Evolutionary conservation across 2,888 invertebrate species (phyloP), one percentile per base, ranked within the genome.

Genomic region (Agelastica alni): DNA sequence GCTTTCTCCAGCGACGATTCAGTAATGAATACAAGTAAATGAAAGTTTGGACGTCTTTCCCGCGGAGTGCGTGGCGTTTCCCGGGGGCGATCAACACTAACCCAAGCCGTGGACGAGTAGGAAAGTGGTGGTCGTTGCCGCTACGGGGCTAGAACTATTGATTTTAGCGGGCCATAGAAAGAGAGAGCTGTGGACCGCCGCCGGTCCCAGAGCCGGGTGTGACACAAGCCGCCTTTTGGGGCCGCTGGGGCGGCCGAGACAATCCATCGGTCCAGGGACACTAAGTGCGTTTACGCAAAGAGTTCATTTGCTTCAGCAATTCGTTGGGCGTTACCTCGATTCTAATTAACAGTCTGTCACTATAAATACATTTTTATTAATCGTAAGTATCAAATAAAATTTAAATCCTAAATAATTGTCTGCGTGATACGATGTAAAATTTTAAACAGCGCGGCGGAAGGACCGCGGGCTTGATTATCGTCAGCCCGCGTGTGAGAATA

Each of bases 81-180:
- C 53, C 47, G 37, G 53, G 49, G 49, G 41, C 37, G 39, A 47
- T 37, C 42, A 47, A 34, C 47, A 42, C 47, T 28, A 42, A 39
- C 17, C 16, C 51, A 39, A 32, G 49, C 53, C 31, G 48, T 37
- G 28, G 53, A 43, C 42, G 43, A 48, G 49, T 41, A 45, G 49
- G 39, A 32, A 54, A 49, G 48, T 54, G 49, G 45, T 51, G 32
- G 53, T 39, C 53, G 53, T 44, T 51, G 34, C 54, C 43, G 54
- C 54, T 49, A 49, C 45, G 39, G 49, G n/a, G 56, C 52, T 51
- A 53, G 51, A 53, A 56, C 48, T 56, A 56, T 56, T 55, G 51
- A 54, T 55, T 58, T 54, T 51, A 54, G 54, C 54, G 51, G 53
- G 46, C n/a, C 51, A 51, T 45, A 46, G 45, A 43, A 46, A 17